Base-by-base conservation (phyloP, 2,113 vertebrate genomes). In the Stegastes partitus region DNA sequence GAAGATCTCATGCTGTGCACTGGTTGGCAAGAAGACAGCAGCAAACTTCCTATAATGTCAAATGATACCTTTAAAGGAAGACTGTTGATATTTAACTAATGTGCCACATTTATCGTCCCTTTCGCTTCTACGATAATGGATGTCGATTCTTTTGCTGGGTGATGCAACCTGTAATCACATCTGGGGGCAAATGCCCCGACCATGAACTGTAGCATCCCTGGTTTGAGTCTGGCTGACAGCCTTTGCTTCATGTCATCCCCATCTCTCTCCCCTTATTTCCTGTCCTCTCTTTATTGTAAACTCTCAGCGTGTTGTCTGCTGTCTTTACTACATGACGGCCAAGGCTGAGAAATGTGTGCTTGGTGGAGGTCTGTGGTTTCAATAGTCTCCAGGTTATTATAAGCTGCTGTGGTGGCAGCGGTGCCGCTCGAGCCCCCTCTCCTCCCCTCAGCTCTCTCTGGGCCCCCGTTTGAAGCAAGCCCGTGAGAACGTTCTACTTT, bases 401-500 rank as follows among this genome's bases (percentile, higher is more conserved):
- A 71, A 49, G 79, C 74, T 79, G 59, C 70, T 57, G 79, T 69
- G 78, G 82, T 72, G 74, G 31, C 31, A 69, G 42, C 45, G n/a
- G 31, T 47, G 50, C 63, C 72, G 74, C 74, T 25, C 11, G 3
- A 56, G 19, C 73, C 6, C 82, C 61, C 34, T 39, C 50, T 68
- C 31, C 59, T 39, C 81, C 44, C 58, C 54, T 56, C 47, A 1
- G 54, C 71, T 80, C 81, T 73, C 58, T 50, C 47, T 71, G 77
- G 87, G 82, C 90, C 88, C 74, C 81, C 81, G 37, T 63, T 82
- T 53, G 61, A 85, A 77, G 75, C 68, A 75, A 77, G 86, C 86
- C 86, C 59, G 89, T 88, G 89, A 90, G 91, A 93, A 88, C 68
- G 67, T 53, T 82, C 82, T 76, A 83, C 90, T 90, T 92, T 93